Evolutionary conservation across 2,113 vertebrate genomes (phyloP), one percentile per base, ranked within the genome.

Genomic region (Lota lota): DNA sequence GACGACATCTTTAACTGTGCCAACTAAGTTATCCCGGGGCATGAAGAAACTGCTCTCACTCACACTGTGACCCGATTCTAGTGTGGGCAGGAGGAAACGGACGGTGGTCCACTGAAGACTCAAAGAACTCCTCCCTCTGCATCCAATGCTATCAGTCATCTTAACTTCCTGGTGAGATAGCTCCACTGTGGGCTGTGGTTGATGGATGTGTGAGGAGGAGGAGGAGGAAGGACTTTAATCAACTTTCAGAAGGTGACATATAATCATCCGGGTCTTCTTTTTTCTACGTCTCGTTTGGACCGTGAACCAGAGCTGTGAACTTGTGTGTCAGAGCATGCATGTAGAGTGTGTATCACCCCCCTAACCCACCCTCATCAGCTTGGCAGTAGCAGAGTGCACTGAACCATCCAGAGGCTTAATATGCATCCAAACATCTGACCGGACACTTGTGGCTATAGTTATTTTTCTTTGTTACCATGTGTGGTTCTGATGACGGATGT

Each of bases 361-460:
- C 28, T 57, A n/a, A 74, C 66, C 64, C 63, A 40, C 67, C 73
- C 60, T 11, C 40, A 47, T 47, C 40, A 70, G 72, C 75, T 73
- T 81, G 63, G 73, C 72, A 50, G 70, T 47, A 10, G 40, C 73
- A 68, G 68, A 47, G 67, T 75, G 63, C 75, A 53, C 69, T 24
- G 60, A 75, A 10, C 68, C 21, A 54, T 72, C 83, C 80, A 47
- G 61, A 68, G 78, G 75, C 73, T 87, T 83, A 80, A 81, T 82
- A 88, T 82, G 78, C 80, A 85, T 86, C 73, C n/a, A 75, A 83
- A 82, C 78, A 89, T 75, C 84, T 87, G 91, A 92, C 91, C 92
- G 88, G 90, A 92, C 78, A 92, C 91, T 90, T 92, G 91, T 93
- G 92, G 82, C 86, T 90, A 24, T 79, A 78, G 79, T 79, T 89